Base-by-base conservation (phyloP, 2,797 vertebrate species). In the Clangula hyemalis region DNA sequence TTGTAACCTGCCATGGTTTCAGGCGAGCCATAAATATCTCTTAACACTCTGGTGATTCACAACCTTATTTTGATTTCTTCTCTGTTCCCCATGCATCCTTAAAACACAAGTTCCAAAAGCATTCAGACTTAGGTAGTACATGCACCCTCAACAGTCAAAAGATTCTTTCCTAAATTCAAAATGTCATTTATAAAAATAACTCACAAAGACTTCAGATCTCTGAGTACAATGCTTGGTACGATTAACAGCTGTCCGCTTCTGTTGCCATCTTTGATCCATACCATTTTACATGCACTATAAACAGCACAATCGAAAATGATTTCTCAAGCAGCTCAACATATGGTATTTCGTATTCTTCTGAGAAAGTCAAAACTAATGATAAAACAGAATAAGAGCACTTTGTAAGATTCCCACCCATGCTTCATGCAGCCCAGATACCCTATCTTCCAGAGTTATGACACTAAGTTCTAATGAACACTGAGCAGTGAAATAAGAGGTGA, bases 161-260 rank as follows among this genome's bases (percentile, higher is more conserved):
- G 71, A 64, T 65, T 89, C 89, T 92, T 83, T 76, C 90, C 94
- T 95, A 73, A 91, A 89, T 96, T 90, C 85, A 93, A 96, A 93
- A 94, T 61, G 92, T 87, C 87, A 91, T 85, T 96, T 94, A 92
- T 87, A 94, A 97, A 96, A 96, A 89, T 89, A 94, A 96, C 94
- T 97, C 94, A 91, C 94, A 96, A 94, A 94, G 94, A 84, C 93
- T 95, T 97, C 86, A 92, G 93, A 83, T 89, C 89, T 92, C 91
- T 81, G 93, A 93, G 87, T 90, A 95, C 91, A 84, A 82, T 73
- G 88, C 94, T n/a, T 14, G 94, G 72, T 92, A 94, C 7, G 62
- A 93, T 94, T 96, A 96, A 95, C 85, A 94, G 93, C 91, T 95
- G 91, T 84, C 95, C 43, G 15, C 91, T 94, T 91, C 91, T 87